Base-by-base conservation (phyloP, 2,797 vertebrate genomes). In the Echiichthys vipera region DNA sequence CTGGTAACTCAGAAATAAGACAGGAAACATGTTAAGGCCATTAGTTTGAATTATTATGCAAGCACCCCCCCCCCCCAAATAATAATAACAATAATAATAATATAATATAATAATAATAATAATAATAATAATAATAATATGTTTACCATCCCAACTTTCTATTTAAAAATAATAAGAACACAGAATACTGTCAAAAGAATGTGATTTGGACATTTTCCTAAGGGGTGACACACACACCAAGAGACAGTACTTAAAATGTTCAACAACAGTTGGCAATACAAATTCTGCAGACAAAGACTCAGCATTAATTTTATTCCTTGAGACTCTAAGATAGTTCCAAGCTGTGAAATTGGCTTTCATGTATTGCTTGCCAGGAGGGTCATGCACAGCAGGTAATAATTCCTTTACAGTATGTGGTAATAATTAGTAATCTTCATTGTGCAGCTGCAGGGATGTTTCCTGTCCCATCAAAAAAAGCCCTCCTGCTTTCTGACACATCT, bases 361-460 rank as follows among this genome's bases (percentile, higher is more conserved):
- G 68, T 75, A 15, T 13, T 68, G 36, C 43, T 73, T 68, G 71
- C 75, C 71, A 74, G 65, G 55, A 78, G 75, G 84, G 77, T 78
- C 68, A 69, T 15, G 46, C 72, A 55, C 77, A 86, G 78, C 74
- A 85, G 58, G 80, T 80, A 77, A 80, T 87, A 82, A 87, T 67
- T 81, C 56, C 43, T 84, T 66, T 72, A 71, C 77, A 73, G 53
- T 78, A 49, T 67, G 71, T 73, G 67, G 45, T 73, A 82, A 81
- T 85, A 89, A 88, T 88, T 86, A 80, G 45, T 78, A 83, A 86
- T 90, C 85, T 84, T 54, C 71, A 79, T 46, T 65, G 49, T 79
- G 76, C 87, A 85, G 84, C 83, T 81, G 75, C 1, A 32, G 15
- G 65, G 61, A 71, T 80, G 62, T 81, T 81, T 74, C 71, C 49